Evolutionary conservation across 2,113 vertebrate genomes (phyloP), one percentile per base, ranked within the genome.

Genomic region (Apteryx mantelli): DNA sequence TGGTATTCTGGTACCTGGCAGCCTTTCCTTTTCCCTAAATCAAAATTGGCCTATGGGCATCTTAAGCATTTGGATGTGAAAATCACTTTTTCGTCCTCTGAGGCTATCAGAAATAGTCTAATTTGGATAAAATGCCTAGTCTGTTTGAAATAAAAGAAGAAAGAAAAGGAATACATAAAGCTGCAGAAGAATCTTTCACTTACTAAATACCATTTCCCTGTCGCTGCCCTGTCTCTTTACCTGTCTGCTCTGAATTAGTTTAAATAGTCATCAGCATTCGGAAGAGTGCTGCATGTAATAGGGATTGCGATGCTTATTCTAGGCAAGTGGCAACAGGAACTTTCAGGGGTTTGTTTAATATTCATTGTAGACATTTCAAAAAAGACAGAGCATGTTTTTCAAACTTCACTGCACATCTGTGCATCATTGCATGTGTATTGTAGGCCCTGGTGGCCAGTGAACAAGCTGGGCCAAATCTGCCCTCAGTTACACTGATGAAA

Each of bases 321-420:
- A 48, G 84, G 24, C 0, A 0, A 91, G 24, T 82, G 53, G 36
- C 53, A 73, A 32, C 2, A 11, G 82, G 78, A 94, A 92, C 71
- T 96, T 96, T 92, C 63, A 86, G 75, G 78, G 48, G 10, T 53
- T 87, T 95, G 66, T 82, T 97, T 95, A 93, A 82, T 91, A 93
- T 92, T 95, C 75, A 34, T 68, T 69, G 63, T 74, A 65, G 21
- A n/a, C 13, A 6, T 30, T 80, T 91, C 5, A 24, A 52, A 80
- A 92, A 94, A 95, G 42, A 14, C 16, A 86, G 71, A 77, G 58
- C 13, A 25, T 48, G 58, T 77, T 97, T 97, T 91, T 91, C 78
- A 55, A 73, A 82, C 53, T 58, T 88, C 63, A 38, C 11, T 82
- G 81, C 61, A 21, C 30, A 55, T 82, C 74, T 95, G 77, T 89